Evolutionary conservation across 2,888 invertebrate genomes (phyloP).

Genomic region (Pristionchus entomophagus): DNA sequence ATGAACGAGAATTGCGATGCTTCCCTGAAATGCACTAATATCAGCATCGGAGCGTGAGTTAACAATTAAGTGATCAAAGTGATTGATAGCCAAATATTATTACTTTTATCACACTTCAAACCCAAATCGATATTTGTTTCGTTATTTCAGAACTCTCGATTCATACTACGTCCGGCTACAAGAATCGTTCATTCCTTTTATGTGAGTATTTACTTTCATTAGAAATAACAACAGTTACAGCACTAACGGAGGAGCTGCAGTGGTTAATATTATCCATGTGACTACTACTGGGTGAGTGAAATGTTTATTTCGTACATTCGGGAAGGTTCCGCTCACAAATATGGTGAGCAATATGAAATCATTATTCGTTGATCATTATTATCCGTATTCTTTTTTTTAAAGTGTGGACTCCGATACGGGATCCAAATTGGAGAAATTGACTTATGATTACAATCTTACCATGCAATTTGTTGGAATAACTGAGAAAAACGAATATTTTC

Average conservation of each 20-base stretch:
- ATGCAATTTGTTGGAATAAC: slow-evolving; percentile 34
- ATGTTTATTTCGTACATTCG: background rate
- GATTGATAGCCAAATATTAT: too few species aligned
- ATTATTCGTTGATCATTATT: background rate
- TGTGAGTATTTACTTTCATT: too few species aligned
- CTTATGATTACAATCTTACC: background rate
- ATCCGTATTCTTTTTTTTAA: background rate
- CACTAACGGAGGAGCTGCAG: too few species aligned
- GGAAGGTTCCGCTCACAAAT: too few species aligned
- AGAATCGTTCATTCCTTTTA: too few species aligned
- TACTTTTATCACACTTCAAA: background rate
- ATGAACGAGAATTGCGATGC: background rate
- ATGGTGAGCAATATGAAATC: too few species aligned
- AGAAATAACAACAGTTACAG: too few species aligned
- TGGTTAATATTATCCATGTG: background rate
- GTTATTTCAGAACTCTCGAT: background rate
- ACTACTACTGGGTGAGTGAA: background rate
- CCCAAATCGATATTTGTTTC: too few species aligned
- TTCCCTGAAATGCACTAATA: background rate
- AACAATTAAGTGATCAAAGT: too few species aligned
- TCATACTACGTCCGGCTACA: background rate
- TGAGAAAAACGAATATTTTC: background rate
- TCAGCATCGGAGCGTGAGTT: background rate
- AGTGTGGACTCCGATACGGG: slow-evolving; percentile 15
- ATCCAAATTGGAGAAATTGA: background rate